Conservation (phyloP, 1,140 invertebrate species). For the Microplitis demolitor region DNA sequence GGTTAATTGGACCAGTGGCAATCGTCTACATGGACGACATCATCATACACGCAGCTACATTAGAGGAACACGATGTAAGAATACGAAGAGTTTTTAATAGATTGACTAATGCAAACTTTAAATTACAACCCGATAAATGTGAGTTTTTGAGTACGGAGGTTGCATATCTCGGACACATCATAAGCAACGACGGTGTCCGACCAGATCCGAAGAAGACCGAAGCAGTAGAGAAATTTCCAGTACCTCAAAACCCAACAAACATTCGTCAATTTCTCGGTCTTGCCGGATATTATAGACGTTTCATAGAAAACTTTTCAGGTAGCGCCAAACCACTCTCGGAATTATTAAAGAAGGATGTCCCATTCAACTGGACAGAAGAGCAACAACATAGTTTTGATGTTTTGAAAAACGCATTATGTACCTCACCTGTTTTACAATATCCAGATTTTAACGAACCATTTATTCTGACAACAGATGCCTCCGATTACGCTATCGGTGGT, state of each 20-base stretch:
- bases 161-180: neutral
- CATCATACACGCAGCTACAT: neutral
- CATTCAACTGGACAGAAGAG: slow-evolving; percentile 4
- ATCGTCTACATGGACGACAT: neutral
- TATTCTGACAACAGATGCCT: too few species aligned
- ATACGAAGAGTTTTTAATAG: neutral
- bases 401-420: too few species aligned
- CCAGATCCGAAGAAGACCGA: neutral
- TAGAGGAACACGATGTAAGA: neutral
- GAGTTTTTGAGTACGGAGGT: neutral
- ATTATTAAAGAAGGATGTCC: neutral
- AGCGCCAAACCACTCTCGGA: neutral
- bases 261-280: slow-evolving; percentile 8
- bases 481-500: too few species aligned
- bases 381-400: neutral
- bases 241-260: neutral
- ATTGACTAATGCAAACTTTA: too few species aligned
- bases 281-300: neutral
- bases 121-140: too few species aligned
- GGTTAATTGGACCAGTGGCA: neutral
- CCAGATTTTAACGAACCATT: too few species aligned
- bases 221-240: neutral
- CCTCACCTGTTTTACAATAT: too few species aligned
- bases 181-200: neutral
- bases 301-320: neutral